Evolutionary conservation across 2,888 invertebrate species (phyloP).

Genomic region (Falcaria lacertinaria): DNA sequence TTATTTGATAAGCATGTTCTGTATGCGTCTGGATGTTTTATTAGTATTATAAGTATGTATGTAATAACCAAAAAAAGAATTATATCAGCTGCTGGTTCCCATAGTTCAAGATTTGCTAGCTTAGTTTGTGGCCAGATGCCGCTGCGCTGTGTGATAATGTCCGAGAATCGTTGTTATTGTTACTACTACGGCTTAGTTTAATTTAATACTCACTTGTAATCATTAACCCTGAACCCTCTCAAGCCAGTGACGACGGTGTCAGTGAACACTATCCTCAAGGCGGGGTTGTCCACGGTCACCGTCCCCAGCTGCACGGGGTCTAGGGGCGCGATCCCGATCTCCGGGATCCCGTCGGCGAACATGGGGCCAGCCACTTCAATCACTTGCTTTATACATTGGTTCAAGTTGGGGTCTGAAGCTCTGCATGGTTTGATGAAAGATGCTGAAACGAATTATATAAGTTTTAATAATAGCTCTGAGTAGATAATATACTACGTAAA

Average conservation of each 20-base stretch:
- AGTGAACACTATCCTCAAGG: constrained; percentile 62
- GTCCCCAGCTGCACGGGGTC: constrained; percentile 71
- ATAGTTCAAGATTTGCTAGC: too few relatives aligned
- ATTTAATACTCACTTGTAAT: constrained; percentile 54
- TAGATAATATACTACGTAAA: too few relatives aligned
- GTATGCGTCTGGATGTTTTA: too few relatives aligned
- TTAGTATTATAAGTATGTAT: too few relatives aligned
- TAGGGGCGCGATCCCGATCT: constrained; percentile 64
- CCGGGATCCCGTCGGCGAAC: constrained; percentile 69
- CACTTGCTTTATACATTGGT: constrained; percentile 55
- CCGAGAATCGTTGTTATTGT: too few relatives aligned
- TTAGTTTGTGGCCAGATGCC: too few relatives aligned
- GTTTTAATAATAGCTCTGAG: not conserved
- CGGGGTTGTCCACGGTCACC: constrained; percentile 62
- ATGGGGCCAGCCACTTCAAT: constrained; percentile 43
- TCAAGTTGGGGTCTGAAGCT: constrained; percentile 58
- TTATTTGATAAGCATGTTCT: too few relatives aligned
- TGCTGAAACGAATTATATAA: constrained; percentile 37
- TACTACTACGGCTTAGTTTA: not conserved
- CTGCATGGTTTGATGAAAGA: constrained; percentile 70
- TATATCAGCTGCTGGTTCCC: too few relatives aligned
- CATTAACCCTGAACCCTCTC: constrained; percentile 52
- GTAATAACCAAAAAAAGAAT: too few relatives aligned
- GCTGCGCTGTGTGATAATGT: too few relatives aligned
- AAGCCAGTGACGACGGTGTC: constrained; percentile 71